Base-by-base conservation (phyloP, 2,888 invertebrate species). In the Creontiades dilutus region DNA sequence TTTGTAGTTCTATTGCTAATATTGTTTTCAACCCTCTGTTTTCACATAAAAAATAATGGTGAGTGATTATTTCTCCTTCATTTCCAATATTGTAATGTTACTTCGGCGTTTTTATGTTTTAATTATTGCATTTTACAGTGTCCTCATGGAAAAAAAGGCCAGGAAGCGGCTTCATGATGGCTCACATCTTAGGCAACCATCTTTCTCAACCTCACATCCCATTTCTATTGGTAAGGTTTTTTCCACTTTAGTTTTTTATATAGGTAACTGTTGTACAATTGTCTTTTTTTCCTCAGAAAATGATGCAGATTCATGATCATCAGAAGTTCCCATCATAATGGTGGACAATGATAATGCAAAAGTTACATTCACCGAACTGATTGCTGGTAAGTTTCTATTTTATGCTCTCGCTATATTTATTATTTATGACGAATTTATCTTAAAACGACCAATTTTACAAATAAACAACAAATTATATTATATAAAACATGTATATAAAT, bases 31-130 rank as follows among this genome's bases (percentile, higher is more conserved):
- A 19, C 2, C 19, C 46, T 47, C 19, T 19, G 78, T 80, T 80
- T 37, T 3, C 37, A 37, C 37, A 9, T 47, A 78, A 27, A 78
- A 78, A 78, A 37, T 80, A 47, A 14, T 4, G 78, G 78, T 80
- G 46, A 80, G 78, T 80, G 78, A 80, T 80, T 47, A 80, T 80
- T 80, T 80, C 46, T 80, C 47, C 78, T 80, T 46, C 78, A 80
- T 80, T 80, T 47, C 78, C 16, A 46, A 5, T 52, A 52, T 48
- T 48, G 3, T 11, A 2, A 52, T 52, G 52, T 52, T 52, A 52
- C 11, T 52, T 5, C 52, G 11, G 52, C 11, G 52, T 48, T 52
- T 52, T 37, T 80, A 80, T 3, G 3, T 4, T 80, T 9, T n/a
- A 46, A 46, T 80, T 37, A 80, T 37, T 80, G 28, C 28, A 28